A percentile compares a stretch with the other conserved stretches of the same genome.
Evolutionary conservation across 64 coral and sea anemone species (phyloP).

Genomic region (Stichodactyla mertensii): DNA sequence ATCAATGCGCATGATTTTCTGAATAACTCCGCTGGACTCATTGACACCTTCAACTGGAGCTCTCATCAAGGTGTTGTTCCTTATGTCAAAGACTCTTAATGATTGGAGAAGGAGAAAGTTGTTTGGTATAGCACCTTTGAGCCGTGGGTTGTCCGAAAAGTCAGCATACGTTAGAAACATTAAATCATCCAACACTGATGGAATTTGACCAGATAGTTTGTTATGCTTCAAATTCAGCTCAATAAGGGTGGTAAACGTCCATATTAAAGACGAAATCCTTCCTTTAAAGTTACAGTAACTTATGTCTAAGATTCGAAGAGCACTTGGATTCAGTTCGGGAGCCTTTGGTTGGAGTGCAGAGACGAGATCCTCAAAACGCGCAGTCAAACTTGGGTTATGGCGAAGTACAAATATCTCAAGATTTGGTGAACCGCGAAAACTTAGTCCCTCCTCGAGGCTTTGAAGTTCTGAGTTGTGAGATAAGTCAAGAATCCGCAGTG

Average conservation of each 20-base stretch:
- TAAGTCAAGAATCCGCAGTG: slow-evolving; percentile 40
- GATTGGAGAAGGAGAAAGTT: slow-evolving; percentile 11
- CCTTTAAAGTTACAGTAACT: slow-evolving; percentile 37
- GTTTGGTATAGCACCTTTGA: slow-evolving; percentile 40
- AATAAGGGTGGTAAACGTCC: slow-evolving; percentile 45
- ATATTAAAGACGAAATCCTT: slow-evolving; percentile 1
- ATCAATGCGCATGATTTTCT: slow-evolving; percentile 15
- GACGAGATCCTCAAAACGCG: slow-evolving; percentile 13
- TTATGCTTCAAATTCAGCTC: slow-evolving; percentile 44
- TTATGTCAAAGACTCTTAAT: slow-evolving; percentile 44
- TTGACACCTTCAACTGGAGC: slow-evolving; percentile 5
- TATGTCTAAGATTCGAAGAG: slow-evolving; percentile 35
- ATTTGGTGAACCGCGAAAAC: slow-evolving; percentile 4
- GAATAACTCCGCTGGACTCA: background rate
- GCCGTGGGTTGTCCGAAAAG: slow-evolving; percentile 25
- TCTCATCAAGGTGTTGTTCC: slow-evolving; percentile 32
- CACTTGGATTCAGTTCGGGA: background rate
- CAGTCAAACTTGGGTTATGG: slow-evolving; percentile 11
- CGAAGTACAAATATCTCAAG: slow-evolving; percentile 31
- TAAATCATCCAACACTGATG: background rate
- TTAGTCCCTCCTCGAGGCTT: slow-evolving; percentile 7
- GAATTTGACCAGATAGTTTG: slow-evolving; percentile 28
- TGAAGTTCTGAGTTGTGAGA: slow-evolving; percentile 26
- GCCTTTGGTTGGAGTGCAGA: background rate
- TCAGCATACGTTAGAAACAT: slow-evolving; percentile 38